Percentiles rank a stretch among this genome's conserved stretches.
Conservation (phyloP, 2,888 invertebrate genomes). For the Eupithecia vulgata region DNA sequence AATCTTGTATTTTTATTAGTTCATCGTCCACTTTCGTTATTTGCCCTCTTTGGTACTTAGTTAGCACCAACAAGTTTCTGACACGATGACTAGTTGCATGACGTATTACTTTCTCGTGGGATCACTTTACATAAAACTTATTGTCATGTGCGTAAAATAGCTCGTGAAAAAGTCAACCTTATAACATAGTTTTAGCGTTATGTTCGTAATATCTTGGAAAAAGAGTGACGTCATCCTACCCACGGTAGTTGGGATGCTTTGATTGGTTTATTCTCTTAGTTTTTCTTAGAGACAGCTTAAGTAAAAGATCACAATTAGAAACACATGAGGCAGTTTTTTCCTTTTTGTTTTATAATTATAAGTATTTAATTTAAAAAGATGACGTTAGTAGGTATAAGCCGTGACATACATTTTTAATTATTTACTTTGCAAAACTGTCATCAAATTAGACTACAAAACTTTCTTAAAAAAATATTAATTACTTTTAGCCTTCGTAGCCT, state of each 20-base stretch:
- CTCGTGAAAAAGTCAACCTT: not conserved
- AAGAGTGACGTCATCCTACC: not conserved
- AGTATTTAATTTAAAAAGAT: too few relatives aligned
- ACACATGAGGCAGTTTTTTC: not conserved
- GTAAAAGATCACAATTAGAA: not conserved
- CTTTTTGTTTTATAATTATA: too few relatives aligned
- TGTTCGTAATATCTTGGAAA: not conserved
- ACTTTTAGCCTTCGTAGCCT: too few relatives aligned
- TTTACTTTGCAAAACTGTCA: too few relatives aligned
- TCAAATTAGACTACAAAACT: too few relatives aligned
- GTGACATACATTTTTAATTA: too few relatives aligned
- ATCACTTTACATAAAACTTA: constrained; percentile 39
- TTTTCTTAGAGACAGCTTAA: not conserved
- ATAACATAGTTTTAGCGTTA: too few relatives aligned
- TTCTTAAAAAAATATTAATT: too few relatives aligned
- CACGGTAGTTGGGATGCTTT: not conserved
- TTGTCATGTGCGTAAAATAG: constrained; percentile 35
- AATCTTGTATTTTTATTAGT: too few relatives aligned
- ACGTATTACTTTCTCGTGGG: not conserved
- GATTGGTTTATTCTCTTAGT: not conserved
- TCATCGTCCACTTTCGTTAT: too few relatives aligned
- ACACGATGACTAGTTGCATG: not conserved
- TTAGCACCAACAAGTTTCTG: not conserved
- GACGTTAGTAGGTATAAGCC: too few relatives aligned
- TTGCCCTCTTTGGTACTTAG: too few relatives aligned